Evolutionary conservation across 1,140 invertebrate species (phyloP), one percentile per base, ranked within the genome.

Genomic region (Augochlora pura): DNA sequence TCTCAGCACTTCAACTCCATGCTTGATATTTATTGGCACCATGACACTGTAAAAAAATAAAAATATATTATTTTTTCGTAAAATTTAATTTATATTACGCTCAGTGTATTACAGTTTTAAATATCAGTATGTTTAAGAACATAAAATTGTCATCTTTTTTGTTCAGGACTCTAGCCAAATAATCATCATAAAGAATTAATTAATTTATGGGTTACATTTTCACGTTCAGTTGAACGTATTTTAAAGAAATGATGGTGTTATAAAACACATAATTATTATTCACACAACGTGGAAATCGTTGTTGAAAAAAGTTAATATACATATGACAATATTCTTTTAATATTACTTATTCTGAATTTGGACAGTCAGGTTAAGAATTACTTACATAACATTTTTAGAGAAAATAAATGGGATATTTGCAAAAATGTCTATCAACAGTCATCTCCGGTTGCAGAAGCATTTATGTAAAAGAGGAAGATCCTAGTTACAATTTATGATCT

Each of bases 161-260:
- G 87, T 77, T 92, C 91, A 92, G 91, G 87, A 92, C 91, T 92
- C 91, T 92, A 92, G 91, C 91, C 91, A 89, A 84, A 79, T 62
- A 80, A 79, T 92, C 91, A 92, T 92, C 91, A 91, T 42, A 62
- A 52, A 75, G 77, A 72, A 62, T 42, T 54, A 8, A 64, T 42
- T 42, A 42, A 42, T 9, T 42, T 42, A 42, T 42, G 9, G 8
- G 1, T 42, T 42, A 42, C 12, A 42, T 12, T 42, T 42, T 1
- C n/a, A n/a, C 9, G 42, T 60, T 64, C 3, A 9, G 7, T 77
- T 54, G 4, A 52, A 0, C 27, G 21, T 59, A 6, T 6, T 68
- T 23, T 14, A 2, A 66, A 23, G 65, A 52, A 46, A 10, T 38
- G 63, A 42, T 60, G 27, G 57, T 69, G 49, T 27, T 10, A 42